A percentile compares a stretch with the other conserved stretches of the same genome.
Conservation (phyloP, 2,797 vertebrate species). For the Nyctalus aviator region DNA sequence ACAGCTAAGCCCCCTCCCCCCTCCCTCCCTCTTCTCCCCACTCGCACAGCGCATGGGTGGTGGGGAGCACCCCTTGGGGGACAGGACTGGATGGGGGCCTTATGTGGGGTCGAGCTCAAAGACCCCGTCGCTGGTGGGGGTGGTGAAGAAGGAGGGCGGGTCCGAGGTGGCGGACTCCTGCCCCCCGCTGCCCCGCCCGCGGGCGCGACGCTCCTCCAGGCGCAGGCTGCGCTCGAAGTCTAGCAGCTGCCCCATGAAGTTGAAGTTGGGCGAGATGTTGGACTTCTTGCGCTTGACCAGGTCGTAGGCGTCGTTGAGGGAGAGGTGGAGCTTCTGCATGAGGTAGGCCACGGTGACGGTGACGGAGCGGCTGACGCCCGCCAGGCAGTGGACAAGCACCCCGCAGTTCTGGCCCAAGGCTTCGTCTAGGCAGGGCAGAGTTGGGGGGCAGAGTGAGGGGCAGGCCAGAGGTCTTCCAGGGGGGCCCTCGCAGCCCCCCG, state of each 20-base stretch:
- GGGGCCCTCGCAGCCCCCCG: rapidly evolving
- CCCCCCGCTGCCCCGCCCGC: neutral
- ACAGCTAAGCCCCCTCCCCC: neutral
- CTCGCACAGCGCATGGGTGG: neutral
- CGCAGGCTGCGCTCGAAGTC: constrained; percentile 85
- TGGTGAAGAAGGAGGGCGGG: constrained; percentile 84
- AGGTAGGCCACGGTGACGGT: constrained; percentile 87
- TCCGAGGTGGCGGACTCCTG: constrained; percentile 58
- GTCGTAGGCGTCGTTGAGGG: constrained; percentile 84
- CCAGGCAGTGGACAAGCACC: constrained; percentile 87
- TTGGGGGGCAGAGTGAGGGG: neutral
- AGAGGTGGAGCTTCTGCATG: constrained; percentile 87
- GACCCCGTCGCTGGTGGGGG: constrained; percentile 82
- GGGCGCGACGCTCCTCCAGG: constrained; percentile 68
- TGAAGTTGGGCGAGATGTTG: constrained; percentile 86
- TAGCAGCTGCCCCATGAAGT: constrained; percentile 86
- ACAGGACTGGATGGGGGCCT: neutral
- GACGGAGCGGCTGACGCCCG: constrained; percentile 86
- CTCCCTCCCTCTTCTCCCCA: neutral
- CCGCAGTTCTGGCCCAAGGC: constrained; percentile 85
- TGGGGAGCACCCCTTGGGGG: neutral
- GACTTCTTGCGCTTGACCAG: constrained; percentile 85
- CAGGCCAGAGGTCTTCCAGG: neutral
- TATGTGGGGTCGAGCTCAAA: constrained; percentile 86
- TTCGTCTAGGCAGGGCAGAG: constrained; percentile 77